phyloP scores from a whole-genome alignment of 2,888 invertebrate genomes.

The Andricus quercusramuli region DNA sequence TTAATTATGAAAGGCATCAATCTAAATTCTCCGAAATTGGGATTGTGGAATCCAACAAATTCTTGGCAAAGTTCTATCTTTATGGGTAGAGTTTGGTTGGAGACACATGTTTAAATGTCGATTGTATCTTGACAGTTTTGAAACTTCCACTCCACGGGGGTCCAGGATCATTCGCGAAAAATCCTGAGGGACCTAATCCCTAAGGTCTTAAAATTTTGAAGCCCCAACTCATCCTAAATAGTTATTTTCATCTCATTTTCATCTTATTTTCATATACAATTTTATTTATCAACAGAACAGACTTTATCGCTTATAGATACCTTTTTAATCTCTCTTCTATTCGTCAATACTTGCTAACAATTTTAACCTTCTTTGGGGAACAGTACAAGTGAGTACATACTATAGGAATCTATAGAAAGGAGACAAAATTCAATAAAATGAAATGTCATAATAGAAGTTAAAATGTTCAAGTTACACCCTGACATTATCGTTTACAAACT shows the following conservation, averaged over 20 bases:
- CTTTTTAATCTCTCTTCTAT: not conserved
- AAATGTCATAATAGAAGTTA: constrained; percentile 6
- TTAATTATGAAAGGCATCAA: no score
- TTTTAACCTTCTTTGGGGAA: not conserved
- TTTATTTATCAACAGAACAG: not conserved
- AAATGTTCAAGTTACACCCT: constrained; percentile 8
- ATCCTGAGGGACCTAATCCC: not conserved
- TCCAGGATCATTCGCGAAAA: not conserved
- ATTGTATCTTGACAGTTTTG: not conserved
- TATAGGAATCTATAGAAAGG: constrained; percentile 19
- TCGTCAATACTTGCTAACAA: no score
- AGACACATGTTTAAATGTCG: not conserved
- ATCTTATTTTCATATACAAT: not conserved
- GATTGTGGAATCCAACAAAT: no score
- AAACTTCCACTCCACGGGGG: constrained; percentile 1
- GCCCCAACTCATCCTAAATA: not conserved
- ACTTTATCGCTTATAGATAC: not conserved
- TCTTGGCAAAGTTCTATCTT: not conserved
- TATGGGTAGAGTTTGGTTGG: not conserved
- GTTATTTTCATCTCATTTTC: not conserved
- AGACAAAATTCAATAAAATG: constrained; percentile 32
- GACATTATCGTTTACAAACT: constrained; percentile 35
- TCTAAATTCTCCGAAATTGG: no score
- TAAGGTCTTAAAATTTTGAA: not conserved
- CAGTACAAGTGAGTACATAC: not conserved